Evolutionary conservation across 64 coral and sea anemone genomes (phyloP).

Genomic region (Anthopleura sola): DNA sequence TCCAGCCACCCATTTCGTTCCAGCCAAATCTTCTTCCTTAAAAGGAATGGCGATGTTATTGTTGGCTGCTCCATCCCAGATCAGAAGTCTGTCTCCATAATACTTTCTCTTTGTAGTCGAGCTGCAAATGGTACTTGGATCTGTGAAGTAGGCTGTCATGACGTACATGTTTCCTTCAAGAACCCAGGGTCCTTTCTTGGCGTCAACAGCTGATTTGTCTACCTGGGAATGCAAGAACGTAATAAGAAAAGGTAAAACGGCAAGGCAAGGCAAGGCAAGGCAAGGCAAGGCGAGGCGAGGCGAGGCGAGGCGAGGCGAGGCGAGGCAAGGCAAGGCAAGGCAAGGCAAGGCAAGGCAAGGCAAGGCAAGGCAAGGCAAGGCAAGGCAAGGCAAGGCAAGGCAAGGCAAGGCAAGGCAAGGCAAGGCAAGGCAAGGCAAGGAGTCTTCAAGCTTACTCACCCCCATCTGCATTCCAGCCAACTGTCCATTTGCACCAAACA

Average conservation of each 20-base stretch:
- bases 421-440: background rate
- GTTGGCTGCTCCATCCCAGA: slow-evolving; percentile 47
- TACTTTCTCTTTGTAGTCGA: slow-evolving; percentile 32
- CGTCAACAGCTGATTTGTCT: background rate
- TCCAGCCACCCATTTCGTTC: slow-evolving; percentile 76
- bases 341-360: background rate
- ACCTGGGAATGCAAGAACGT: background rate
- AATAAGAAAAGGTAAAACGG: background rate
- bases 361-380: background rate
- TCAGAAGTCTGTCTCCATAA: slow-evolving; percentile 57
- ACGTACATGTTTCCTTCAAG: slow-evolving; percentile 67
- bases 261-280: background rate
- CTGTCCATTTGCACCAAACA: slow-evolving; percentile 74
- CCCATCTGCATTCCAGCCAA: slow-evolving; percentile 92
- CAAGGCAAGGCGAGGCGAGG: too few relatives aligned
- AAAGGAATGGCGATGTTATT: slow-evolving; percentile 60
- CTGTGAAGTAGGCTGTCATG: slow-evolving; percentile 82
- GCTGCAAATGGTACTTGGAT: slow-evolving; percentile 57
- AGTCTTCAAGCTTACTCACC: slow-evolving; percentile 29
- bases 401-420: background rate
- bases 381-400: background rate
- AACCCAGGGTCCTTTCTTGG: slow-evolving; percentile 51
- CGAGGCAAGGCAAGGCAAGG: too few relatives aligned
- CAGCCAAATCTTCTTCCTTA: slow-evolving; percentile 57
- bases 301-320: too few relatives aligned